A percentile compares a stretch with the other conserved stretches of the same genome.
These are phyloP conservation scores for Ceratoteleas bidentatus DNA, from an alignment of 1,140 invertebrate genomes.

Conservation along the genomic window DNA sequence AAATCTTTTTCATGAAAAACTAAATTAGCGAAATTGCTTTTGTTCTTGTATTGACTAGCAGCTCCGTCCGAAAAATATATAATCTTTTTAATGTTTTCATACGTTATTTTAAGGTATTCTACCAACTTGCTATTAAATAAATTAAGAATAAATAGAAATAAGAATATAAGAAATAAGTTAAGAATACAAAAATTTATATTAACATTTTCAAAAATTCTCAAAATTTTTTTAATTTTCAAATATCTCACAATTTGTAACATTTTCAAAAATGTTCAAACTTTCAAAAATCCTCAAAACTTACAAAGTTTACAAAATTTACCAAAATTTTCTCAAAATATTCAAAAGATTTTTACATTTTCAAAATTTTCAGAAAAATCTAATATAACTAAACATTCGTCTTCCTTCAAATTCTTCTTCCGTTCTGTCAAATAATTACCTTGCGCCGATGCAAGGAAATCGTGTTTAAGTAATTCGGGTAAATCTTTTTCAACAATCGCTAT, in stretches of 20 bases:
- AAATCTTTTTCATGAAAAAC: slow-evolving; percentile 26
- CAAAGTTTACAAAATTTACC: too few species aligned
- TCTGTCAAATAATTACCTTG: slow-evolving; percentile 11
- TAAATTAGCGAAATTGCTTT: slow-evolving; percentile 30
- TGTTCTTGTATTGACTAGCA: slow-evolving; percentile 37
- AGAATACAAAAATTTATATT: too few species aligned
- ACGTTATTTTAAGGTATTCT: not conserved
- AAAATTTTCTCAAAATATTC: too few species aligned
- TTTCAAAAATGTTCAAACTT: too few species aligned
- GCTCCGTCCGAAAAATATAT: slow-evolving; percentile 45
- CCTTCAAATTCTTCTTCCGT: slow-evolving; percentile 12
- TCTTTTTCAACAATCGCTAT: slow-evolving; percentile 12
- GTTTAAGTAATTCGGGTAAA: slow-evolving; percentile 11
- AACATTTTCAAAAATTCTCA: too few species aligned
- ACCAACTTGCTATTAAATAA: slow-evolving; percentile 38
- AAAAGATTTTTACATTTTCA: too few species aligned
- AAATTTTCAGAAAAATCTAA: slow-evolving; percentile 27
- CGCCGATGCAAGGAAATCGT: slow-evolving; percentile 20
- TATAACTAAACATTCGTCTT: slow-evolving; percentile 26
- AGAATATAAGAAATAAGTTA: too few species aligned
- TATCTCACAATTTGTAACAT: too few species aligned
- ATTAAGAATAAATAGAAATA: too few species aligned
- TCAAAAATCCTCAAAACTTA: too few species aligned
- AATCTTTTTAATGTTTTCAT: slow-evolving; percentile 13
- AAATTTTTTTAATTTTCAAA: too few species aligned